phyloP scores from a whole-genome alignment of 2,888 invertebrate genomes.

The Pharmacophagus antenor region DNA sequence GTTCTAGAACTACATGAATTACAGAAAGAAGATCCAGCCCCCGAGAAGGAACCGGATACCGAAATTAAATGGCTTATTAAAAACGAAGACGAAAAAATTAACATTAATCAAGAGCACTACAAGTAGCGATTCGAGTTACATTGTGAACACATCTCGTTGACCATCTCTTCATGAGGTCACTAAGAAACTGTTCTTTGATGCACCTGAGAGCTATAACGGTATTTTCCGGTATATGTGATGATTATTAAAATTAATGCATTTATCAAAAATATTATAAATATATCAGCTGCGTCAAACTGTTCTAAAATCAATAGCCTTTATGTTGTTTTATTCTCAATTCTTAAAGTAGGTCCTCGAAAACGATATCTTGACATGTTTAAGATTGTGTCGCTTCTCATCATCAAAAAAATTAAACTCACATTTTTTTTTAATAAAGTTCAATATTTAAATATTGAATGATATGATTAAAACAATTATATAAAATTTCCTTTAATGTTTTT shows the following conservation, averaged over 20 bases:
- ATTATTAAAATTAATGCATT: not conserved
- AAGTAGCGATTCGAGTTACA: conserved; percentile 38
- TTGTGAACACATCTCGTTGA: conserved; percentile 42
- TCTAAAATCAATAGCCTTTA: no score
- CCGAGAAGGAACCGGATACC: conserved; percentile 30
- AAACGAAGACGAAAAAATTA: conserved; percentile 44
- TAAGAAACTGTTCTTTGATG: conserved; percentile 63
- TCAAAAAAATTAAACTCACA: no score
- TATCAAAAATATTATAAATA: not conserved
- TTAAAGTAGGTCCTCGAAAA: no score
- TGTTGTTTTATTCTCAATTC: no score
- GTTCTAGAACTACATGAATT: conserved; percentile 55
- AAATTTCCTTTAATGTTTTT: no score
- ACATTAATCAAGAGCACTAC: conserved; percentile 34
- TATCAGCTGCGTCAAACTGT: no score
- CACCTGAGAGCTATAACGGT: conserved; percentile 57
- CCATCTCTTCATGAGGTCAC: conserved; percentile 37
- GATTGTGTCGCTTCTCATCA: no score
- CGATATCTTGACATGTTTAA: no score
- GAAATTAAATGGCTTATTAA: conserved; percentile 43
- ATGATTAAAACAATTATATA: no score
- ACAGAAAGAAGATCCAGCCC: conserved; percentile 43
- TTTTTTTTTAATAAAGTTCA: no score
- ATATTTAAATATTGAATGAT: no score
- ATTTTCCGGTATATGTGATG: conserved; percentile 44